Conservation (phyloP, 2,888 invertebrate species). For the Lithophane ornitopus region DNA sequence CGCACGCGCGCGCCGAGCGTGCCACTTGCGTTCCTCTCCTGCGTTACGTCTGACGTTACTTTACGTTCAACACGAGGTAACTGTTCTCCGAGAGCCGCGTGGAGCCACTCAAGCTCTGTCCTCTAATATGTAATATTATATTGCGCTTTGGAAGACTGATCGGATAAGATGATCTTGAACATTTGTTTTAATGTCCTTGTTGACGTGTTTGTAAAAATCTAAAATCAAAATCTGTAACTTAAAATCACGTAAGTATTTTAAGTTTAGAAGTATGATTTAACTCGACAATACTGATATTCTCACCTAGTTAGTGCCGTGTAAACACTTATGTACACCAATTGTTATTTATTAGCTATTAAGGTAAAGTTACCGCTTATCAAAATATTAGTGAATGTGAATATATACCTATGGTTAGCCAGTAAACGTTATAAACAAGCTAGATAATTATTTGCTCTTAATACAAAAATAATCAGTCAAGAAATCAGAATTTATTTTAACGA, state of each 20-base stretch:
- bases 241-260: slow-evolving; percentile 63
- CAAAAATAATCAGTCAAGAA: slow-evolving; percentile 46
- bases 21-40: slow-evolving; percentile 62
- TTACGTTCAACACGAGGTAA: slow-evolving; percentile 60
- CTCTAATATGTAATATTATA: slow-evolving; percentile 75
- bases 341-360: slow-evolving; percentile 63
- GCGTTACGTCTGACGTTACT: slow-evolving; percentile 64
- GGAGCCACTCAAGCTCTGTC: slow-evolving; percentile 75
- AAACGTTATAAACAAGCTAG: slow-evolving; percentile 63
- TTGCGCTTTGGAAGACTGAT: slow-evolving; percentile 80
- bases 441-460: slow-evolving; percentile 59
- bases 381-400: slow-evolving; percentile 61
- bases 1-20: slow-evolving; percentile 54
- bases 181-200: slow-evolving; percentile 67
- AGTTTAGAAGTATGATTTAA: slow-evolving; percentile 66
- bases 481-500: slow-evolving; percentile 54
- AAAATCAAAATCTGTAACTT: slow-evolving; percentile 63
- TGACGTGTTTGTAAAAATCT: slow-evolving; percentile 65
- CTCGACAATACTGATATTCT: slow-evolving; percentile 66
- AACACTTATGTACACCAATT: slow-evolving; percentile 59
- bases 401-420: slow-evolving; percentile 60
- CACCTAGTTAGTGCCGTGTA: slow-evolving; percentile 64
- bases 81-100: slow-evolving; percentile 65
- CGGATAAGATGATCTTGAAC: slow-evolving; percentile 75
- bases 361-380: slow-evolving; percentile 52